Conservation (phyloP, 2,113 vertebrate genomes). For the Eurypyga helias region DNA sequence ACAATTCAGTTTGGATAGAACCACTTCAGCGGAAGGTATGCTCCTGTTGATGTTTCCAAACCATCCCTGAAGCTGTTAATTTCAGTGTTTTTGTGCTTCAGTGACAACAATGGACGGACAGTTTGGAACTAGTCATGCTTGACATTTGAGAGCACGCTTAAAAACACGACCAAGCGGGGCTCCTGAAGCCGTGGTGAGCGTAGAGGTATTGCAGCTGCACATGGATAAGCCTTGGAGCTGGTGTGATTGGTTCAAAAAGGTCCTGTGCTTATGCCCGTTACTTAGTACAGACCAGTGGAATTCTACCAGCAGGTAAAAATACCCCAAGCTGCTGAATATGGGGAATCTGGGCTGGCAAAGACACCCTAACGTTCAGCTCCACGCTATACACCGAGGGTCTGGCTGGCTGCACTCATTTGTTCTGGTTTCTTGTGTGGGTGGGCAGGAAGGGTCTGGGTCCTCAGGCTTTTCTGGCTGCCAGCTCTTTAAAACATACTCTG, state of each 20-base stretch:
- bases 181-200: rapidly evolving
- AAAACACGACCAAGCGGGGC: not conserved
- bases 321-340: not conserved
- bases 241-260: not conserved
- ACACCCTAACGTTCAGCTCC: not conserved
- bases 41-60: not conserved
- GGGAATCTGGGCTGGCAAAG: not conserved
- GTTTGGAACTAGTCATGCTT: not conserved
- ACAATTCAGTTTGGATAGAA: not conserved
- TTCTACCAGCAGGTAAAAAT: not conserved
- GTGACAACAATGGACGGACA: not conserved
- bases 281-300: rapidly evolving
- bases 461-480: not conserved
- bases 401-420: not conserved
- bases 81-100: not conserved
- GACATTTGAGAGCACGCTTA: not conserved
- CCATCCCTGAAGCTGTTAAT: not conserved
- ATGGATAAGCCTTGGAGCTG: not conserved
- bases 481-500: not conserved
- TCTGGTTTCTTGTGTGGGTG: not conserved
- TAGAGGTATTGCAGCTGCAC: not conserved
- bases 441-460: not conserved
- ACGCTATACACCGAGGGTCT: rapidly evolving
- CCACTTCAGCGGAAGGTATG: not conserved
- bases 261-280: not conserved